phyloP scores from a whole-genome alignment of 2,888 invertebrate genomes.

The Oxyscelio sp. region DNA sequence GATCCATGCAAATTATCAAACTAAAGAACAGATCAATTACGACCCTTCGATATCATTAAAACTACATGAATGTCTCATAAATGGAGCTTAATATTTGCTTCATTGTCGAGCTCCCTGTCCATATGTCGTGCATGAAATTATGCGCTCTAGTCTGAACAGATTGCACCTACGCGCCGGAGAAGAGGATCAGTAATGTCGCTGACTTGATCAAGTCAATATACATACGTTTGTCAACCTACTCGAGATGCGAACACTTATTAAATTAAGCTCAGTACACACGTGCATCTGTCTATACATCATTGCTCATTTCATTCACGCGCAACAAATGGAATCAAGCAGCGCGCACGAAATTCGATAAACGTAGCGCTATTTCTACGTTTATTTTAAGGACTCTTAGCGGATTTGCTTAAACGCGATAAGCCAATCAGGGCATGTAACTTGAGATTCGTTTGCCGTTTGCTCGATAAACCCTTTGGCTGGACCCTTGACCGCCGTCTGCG shows the following conservation, averaged over 20 bases:
- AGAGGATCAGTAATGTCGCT: constrained; percentile 84
- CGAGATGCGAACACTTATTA: constrained; percentile 85
- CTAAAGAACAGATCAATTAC: constrained; percentile 27
- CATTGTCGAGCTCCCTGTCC: constrained; percentile 26
- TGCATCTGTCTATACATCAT: constrained; percentile 78
- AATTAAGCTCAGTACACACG: constrained; percentile 82
- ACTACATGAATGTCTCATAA: constrained; percentile 17
- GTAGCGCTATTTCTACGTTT: constrained; percentile 37
- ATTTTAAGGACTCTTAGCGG: constrained; percentile 60
- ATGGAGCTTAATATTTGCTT: constrained; percentile 29
- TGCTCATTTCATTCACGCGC: constrained; percentile 81
- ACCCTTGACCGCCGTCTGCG: constrained; percentile 78
- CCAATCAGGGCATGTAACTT: constrained; percentile 83
- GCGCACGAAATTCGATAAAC: constrained; percentile 46
- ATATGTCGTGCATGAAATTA: constrained; percentile 73
- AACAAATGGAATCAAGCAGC: constrained; percentile 35
- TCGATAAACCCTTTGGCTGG: constrained; percentile 77
- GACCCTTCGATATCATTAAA: constrained; percentile 20
- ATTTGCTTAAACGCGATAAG: constrained; percentile 69
- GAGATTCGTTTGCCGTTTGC: constrained; percentile 77
- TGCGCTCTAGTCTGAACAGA: constrained; percentile 76
- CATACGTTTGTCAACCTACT: constrained; percentile 86
- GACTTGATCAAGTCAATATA: constrained; percentile 86
- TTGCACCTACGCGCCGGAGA: constrained; percentile 80
- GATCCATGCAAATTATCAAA: no score